Base-by-base conservation (phyloP, 2,888 invertebrate genomes). In the Entomobrya multifasciata region DNA sequence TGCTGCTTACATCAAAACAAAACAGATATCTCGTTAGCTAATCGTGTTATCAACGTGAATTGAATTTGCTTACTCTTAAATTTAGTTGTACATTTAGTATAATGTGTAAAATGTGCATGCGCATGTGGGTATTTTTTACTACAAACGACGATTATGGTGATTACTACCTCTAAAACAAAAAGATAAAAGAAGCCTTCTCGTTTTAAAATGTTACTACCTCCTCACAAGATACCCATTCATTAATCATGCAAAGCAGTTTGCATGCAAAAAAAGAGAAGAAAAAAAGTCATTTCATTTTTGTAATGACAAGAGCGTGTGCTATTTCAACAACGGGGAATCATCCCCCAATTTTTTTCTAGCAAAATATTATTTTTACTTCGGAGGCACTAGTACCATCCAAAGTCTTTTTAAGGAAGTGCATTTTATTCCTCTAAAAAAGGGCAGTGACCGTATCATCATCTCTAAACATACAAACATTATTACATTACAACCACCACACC, bases 361-460 rank as follows among this genome's bases (percentile, higher is more conserved):
- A 30, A 62, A 49, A 49, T 15, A 65, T 65, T 41, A 36, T 62
- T 8, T 49, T 25, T 74, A n/a, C 20, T n/a, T 25, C 49, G 74
- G 27, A 27, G 6, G 52, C 44, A 70, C 52, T 27, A 49, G n/a
- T n/a, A n/a, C n/a, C n/a, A n/a, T n/a, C 52, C 74, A 74, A 55
- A 49, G 11, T 74, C 20, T 10, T 8, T 11, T 36, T 70, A 36
- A 49, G 44, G 30, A 74, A 52, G 41, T 65, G 60, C 62, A 17
- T 41, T 55, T 17, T 36, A 55, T 25, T 20, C 8, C 5, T 60
- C 30, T 3, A 25, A 79, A 49, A 60, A 65, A 79, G 79, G 79
- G 65, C 79, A 79, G 65, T 79, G 79, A 79, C 79, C 79, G 79
- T 67, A 79, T 65, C 79, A 65, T 36, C 65, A 65, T 65, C 65